Percentiles rank a stretch among this genome's conserved stretches.
Conservation (phyloP, 2,888 invertebrate species). For the Heliconius sara region DNA sequence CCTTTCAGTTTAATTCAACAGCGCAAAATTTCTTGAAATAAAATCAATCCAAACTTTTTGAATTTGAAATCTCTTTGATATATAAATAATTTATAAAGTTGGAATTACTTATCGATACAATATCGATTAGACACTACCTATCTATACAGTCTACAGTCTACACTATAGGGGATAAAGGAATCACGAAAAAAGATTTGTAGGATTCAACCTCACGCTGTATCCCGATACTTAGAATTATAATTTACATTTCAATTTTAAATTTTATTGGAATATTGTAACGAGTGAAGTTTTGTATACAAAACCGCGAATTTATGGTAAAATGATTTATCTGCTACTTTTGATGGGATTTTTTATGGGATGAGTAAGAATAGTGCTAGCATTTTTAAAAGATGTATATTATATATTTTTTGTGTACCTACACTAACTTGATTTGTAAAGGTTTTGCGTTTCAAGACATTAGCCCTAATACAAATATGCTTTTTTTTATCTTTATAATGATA, state of each 20-base stretch:
- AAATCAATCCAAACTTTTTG: constrained; percentile 58
- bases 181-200: no score
- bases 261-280: no score
- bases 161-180: neutral
- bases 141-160: neutral
- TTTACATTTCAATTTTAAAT: neutral
- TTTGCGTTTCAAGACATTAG: no score
- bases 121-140: neutral
- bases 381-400: no score
- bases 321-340: no score
- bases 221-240: no score
- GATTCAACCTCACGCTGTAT: no score
- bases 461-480: no score
- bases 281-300: neutral
- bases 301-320: neutral
- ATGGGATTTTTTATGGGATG: no score
- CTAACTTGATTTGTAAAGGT: no score
- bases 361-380: no score
- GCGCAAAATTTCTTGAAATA: constrained; percentile 56
- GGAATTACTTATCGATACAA: constrained; percentile 31
- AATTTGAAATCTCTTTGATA: constrained; percentile 60
- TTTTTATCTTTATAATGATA: neutral
- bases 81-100: constrained; percentile 59
- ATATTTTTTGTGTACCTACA: no score
- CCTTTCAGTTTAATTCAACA: constrained; percentile 43